Base-by-base conservation (phyloP, 2,113 vertebrate genomes). In the Pao palembangensis region DNA sequence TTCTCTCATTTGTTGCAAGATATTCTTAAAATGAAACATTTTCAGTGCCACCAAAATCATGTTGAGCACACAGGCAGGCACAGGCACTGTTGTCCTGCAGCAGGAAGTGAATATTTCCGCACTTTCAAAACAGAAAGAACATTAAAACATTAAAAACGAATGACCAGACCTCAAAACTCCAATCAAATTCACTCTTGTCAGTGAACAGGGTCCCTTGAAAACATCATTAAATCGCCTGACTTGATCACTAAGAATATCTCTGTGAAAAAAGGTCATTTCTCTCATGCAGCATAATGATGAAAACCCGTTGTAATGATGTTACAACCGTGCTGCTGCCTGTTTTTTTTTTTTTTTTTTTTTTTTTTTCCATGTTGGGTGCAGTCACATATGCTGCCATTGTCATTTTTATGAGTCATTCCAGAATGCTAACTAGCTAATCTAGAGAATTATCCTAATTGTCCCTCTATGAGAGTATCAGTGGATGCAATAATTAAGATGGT, bases 151-250 rank as follows among this genome's bases (percentile, higher is more conserved):
- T 70, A 60, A 69, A 81, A 68, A 68, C 50, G 23, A 78, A 78
- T 71, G 56, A 71, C 64, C 57, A 58, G 67, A 77, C 58, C 64
- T 67, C 63, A 81, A 55, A 80, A 80, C 53, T 76, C 67, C 78
- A 85, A 88, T 88, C 83, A 87, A 86, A 85, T 86, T 60, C 71
- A 71, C 83, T 83, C 78, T 75, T 84, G 60, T 78, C 69, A 75
- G 66, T 74, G 84, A 82, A 54, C 79, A 78, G 69, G 69, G 60
- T 73, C 66, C 25, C 64, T 85, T 64, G 73, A 88, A 89, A 86
- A 87, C 80, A 88, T 88, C 79, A 89, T 88, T 88, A 88, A 83
- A 72, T 73, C 83, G 77, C 77, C 70, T 54, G 68, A 60, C 77
- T 73, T 75, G 60, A 82, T 79, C 42, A 58, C 73, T 66, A 79